Base-by-base conservation (phyloP, 1,140 invertebrate genomes). In the Scaptomyza montana region DNA sequence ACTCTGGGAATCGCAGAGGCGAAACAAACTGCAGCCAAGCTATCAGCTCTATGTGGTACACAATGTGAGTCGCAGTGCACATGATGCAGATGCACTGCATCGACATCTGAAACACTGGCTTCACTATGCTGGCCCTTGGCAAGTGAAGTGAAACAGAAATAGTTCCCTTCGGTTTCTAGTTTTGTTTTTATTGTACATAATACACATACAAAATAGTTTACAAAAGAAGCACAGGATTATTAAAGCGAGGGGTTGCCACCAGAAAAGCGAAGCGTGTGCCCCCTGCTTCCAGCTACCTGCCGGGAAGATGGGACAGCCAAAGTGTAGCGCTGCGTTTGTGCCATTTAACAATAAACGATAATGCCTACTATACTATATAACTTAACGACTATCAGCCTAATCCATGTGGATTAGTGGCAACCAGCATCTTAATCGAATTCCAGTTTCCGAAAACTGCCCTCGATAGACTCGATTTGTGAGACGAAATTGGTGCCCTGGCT, bases 391-490 rank as follows among this genome's bases (percentile, higher is more conserved):
- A 60, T n/a, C 39, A 10, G 9, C 3, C 36, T 39, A 9, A 39
- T 39, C 36, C 0, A 9, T 39, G 36, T 9, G 36, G 9, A 39
- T 39, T 9, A 41, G 39, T 0, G n/a, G 39, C 39, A n/a, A 8
- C 77, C 30, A n/a, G 12, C 39, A 16, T 16, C 30, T 62, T 92
- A 96, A 90, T 96, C 95, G 45, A 96, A 94, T 90, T 96, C 95
- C 62, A 95, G 84, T 91, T 95, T 95, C 62, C 95, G 93, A 86
- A 96, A 96, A 74, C 95, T 95, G 19, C 95, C 95, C 78, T 93
- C 93, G 39, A 95, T 92, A 39, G 93, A 93, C 36, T 91, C 86
- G 19, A 85, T 78, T 43, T 93, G 92, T 33, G 90, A 87, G 7
- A 89, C 87, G 53, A 91, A 90, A 67, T 89, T 91, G 3, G 93